Conservation (phyloP, 1,140 invertebrate genomes). For the Yoshiicerus persimilis region DNA sequence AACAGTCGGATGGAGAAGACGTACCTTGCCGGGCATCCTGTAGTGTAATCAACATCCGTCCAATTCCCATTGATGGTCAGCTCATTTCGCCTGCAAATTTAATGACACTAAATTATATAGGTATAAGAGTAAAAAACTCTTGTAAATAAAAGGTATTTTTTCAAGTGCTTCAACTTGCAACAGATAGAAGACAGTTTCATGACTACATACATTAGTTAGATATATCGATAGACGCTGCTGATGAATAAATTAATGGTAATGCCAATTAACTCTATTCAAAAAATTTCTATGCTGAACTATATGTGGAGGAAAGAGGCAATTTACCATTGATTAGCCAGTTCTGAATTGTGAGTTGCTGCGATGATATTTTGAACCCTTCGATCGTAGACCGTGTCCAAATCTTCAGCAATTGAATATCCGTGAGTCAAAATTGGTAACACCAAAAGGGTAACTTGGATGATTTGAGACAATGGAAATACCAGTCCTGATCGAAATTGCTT, state of each 20-base stretch:
- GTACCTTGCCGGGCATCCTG: slow-evolving; percentile 35
- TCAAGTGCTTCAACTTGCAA: no score
- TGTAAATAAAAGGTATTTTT: no score
- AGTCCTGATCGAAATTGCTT: no score
- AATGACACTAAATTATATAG: background rate
- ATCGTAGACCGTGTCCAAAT: background rate
- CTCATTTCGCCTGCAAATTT: background rate
- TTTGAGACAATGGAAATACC: background rate
- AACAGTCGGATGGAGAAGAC: background rate
- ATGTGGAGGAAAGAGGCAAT: background rate
- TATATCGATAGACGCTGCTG: background rate
- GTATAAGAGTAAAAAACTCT: no score
- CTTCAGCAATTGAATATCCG: background rate
- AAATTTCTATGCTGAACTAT: no score
- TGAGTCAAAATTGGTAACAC: background rate
- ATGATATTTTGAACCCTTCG: background rate
- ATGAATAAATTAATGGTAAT: background rate
- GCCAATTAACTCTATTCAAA: background rate
- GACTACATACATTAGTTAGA: background rate
- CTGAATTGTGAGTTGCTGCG: background rate
- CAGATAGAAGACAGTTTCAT: no score
- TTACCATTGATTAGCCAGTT: background rate
- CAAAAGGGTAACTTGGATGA: background rate
- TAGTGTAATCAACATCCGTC: slow-evolving; percentile 30
- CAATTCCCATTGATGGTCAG: background rate